Evolutionary conservation across 2,113 vertebrate species (phyloP), one percentile per base, ranked within the genome.

Genomic region (Telmatochromis sp.): DNA sequence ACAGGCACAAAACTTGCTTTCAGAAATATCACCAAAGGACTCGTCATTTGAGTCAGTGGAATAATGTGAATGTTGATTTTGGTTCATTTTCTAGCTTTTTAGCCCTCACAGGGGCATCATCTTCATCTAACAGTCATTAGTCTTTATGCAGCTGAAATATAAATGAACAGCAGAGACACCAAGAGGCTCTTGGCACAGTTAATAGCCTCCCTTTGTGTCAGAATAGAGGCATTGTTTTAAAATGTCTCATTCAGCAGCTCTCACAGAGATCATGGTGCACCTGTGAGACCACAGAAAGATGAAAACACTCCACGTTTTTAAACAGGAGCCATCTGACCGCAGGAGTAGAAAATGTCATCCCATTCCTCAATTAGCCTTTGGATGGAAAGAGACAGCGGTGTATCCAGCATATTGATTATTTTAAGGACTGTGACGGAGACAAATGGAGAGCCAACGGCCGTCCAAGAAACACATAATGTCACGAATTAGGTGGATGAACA

Each of bases 111-210:
- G 73, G 45, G 73, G 73, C 42, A 78, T 33, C 26, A 13, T 33
- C 73, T 51, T 78, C 26, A 78, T 78, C 45, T 78, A 78, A 78
- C 73, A 78, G 26, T 6, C 73, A 78, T 78, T 78, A 33, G 45
- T 78, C 17, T 28, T 78, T 51, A n/a, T 78, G 73, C 26, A 78
- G 96, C 96, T 95, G 49, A 97, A 97, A 97, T 97, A 97, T 97
- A 96, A 96, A 97, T 97, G 92, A 93, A 88, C 89, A 92, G 89
- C 81, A 58, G 70, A 63, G 31, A 88, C 81, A 31, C 45, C 73
- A 78, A 87, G 28, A 84, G 54, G 65, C 54, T 53, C 35, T 21
- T 10, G 37, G 51, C 40, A 73, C 42, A 54, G 42, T 60, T 73
- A 83, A 60, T 33, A 55, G 45, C 55, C 54, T 83, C 73, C 14